These are phyloP conservation scores for Gonatopus flavifemur DNA, from an alignment of 1,140 invertebrate genomes.

Conservation along the genomic window DNA sequence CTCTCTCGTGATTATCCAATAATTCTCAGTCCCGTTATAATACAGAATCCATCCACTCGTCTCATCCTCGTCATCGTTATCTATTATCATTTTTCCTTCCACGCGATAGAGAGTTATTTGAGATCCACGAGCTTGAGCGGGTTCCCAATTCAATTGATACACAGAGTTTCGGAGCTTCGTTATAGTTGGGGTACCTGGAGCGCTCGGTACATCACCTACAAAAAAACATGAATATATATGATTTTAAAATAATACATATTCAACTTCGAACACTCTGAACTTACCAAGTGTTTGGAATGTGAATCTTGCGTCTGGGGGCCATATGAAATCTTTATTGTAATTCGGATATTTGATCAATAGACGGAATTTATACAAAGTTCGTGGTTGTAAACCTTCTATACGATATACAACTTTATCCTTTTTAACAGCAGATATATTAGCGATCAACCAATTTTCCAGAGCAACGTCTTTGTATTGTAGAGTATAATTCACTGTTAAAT, in stretches of 20 bases:
- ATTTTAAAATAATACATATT: too few relatives aligned
- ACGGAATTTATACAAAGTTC: constrained; percentile 74
- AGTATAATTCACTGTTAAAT: constrained; percentile 39
- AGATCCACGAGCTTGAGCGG: constrained; percentile 69
- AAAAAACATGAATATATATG: too few relatives aligned
- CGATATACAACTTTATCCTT: constrained; percentile 48
- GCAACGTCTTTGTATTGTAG: constrained; percentile 47
- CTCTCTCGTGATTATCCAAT: constrained; percentile 76
- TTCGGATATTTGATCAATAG: constrained; percentile 68
- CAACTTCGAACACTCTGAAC: too few relatives aligned
- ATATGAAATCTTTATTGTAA: constrained; percentile 63
- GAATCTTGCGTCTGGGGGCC: constrained; percentile 69
- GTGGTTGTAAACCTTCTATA: constrained; percentile 66
- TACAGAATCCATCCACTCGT: constrained; percentile 65
- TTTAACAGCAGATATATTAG: constrained; percentile 30
- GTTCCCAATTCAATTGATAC: constrained; percentile 74
- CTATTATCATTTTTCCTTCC: constrained; percentile 54
- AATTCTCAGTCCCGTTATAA: constrained; percentile 81
- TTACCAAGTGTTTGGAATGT: constrained; percentile 76
- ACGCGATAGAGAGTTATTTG: constrained; percentile 63
- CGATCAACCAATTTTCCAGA: constrained; percentile 47
- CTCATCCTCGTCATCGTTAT: constrained; percentile 40
- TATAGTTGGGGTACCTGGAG: constrained; percentile 68
- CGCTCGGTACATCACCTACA: constrained; percentile 66
- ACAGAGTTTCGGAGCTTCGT: constrained; percentile 65